Evolutionary conservation across 1,140 invertebrate species (phyloP).

Genomic region (Magallana ariakensis): DNA sequence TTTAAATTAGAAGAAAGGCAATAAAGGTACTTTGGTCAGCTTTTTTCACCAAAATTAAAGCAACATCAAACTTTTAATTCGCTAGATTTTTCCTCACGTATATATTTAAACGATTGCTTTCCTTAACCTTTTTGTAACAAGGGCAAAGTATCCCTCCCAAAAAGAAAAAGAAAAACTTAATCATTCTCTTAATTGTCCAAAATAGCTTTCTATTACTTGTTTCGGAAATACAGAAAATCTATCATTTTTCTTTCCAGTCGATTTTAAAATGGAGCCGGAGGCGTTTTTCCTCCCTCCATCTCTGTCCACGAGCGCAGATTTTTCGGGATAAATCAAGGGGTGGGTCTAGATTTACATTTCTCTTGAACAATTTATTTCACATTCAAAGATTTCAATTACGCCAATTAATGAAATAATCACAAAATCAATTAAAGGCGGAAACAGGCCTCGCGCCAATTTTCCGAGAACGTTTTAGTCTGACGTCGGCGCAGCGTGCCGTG

Average conservation of each 20-base stretch:
- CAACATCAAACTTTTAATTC: no score
- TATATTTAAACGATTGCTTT: no score
- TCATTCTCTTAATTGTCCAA: background rate
- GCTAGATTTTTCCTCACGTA: no score
- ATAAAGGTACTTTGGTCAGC: background rate
- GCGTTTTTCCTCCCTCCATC: background rate
- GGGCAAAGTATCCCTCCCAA: no score
- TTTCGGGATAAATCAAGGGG: conserved; percentile 31
- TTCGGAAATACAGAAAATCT: background rate
- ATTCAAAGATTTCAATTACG: conserved; percentile 37
- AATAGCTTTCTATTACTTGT: background rate
- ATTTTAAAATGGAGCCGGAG: background rate
- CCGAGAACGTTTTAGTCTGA: conserved; percentile 35
- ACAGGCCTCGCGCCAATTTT: conserved; percentile 29
- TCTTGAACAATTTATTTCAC: conserved; percentile 32
- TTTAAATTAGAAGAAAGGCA: background rate
- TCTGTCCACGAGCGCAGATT: conserved; percentile 7
- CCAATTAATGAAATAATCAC: conserved; percentile 38
- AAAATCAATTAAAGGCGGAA: conserved; percentile 32
- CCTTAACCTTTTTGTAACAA: no score
- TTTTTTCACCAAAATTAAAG: no score
- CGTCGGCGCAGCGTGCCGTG: conserved; percentile 32
- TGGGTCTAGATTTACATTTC: conserved; percentile 24
- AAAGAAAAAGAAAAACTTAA: background rate
- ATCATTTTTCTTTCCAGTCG: background rate